Base-by-base conservation (phyloP, 2,888 invertebrate genomes). In the Agrochola lychnidis region DNA sequence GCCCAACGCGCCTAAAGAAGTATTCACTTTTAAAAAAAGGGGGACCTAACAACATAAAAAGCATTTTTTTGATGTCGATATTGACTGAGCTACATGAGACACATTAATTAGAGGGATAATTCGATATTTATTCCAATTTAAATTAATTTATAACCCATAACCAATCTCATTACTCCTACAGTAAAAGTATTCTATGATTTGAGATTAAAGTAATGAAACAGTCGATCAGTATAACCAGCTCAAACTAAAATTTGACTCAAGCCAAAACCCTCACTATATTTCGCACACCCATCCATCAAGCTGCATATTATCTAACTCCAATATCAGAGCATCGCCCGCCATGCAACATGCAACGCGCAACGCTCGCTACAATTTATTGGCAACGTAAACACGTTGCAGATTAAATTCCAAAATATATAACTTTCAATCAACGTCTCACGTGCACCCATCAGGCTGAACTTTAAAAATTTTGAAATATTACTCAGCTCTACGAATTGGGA, bases 391-490 rank as follows among this genome's bases (percentile, higher is more conserved):
- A 90, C 82, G 89, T 84, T 88, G 87, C 88, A 90, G 90, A 92
- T 92, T 90, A 91, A 92, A 93, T 93, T 91, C 86, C 89, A 87
- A 91, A 92, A 93, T 91, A 91, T 92, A 93, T 91, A 91, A 93
- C 90, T 92, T 94, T 94, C 94, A 93, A 94, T 94, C 93, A 93
- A 90, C 92, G 89, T 93, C 92, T 92, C 91, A 87, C 89, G 90
- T 90, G 84, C 86, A 82, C 67, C 84, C 87, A 89, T 90, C 89
- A 88, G 85, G 88, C 89, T 90, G 89, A 91, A 94, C 90, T 93
- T 94, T 93, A 90, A 94, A 94, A 94, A 91, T 91, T 88, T 94
- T 94, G 94, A 94, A 94, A 94, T 94, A 94, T 94, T 92, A 91
- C 92, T 84, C 83, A 86, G 91, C 89, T 91, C 85, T 85, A 88